Conservation (phyloP, 2,797 vertebrate species). For the Benthosema pterotum region DNA sequence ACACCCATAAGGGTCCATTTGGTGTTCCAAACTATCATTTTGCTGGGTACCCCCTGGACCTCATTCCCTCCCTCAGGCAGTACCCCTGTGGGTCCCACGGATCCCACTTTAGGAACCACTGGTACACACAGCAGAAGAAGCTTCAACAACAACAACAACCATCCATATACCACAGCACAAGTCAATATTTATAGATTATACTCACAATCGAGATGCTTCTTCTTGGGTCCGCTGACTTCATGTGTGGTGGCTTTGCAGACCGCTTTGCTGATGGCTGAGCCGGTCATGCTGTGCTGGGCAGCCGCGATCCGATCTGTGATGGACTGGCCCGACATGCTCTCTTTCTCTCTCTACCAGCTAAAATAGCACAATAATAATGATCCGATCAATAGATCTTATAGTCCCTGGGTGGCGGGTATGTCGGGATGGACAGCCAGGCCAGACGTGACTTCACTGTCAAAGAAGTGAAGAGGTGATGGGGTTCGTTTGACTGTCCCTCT, state of each 20-base stretch:
- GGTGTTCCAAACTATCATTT: no score
- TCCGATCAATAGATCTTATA: slow-evolving; percentile 54
- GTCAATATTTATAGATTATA: slow-evolving; percentile 52
- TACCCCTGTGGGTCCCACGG: no score
- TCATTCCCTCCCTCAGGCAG: no score
- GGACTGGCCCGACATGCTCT: slow-evolving; percentile 90
- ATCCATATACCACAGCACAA: no score
- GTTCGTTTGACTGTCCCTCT: no score
- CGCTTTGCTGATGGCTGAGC: slow-evolving; percentile 89
- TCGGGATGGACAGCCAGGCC: slow-evolving; percentile 15
- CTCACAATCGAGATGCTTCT: slow-evolving; percentile 94
- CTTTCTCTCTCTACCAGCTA: slow-evolving; percentile 20
- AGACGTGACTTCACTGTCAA: slow-evolving; percentile 56
- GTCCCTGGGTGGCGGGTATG: slow-evolving; percentile 21
- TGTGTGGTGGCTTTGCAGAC: slow-evolving; percentile 91
- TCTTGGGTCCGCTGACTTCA: slow-evolving; percentile 90
- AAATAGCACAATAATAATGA: slow-evolving; percentile 48
- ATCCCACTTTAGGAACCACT: no score
- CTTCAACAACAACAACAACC: no score
- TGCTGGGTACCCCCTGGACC: no score
- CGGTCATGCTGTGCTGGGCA: slow-evolving; percentile 95
- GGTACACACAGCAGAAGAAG: no score
- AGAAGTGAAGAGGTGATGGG: slow-evolving; percentile 22
- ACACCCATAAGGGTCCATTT: no score
- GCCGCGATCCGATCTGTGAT: slow-evolving; percentile 93